These are phyloP conservation scores for Dasysyrphus albostriatus DNA, from an alignment of 2,888 invertebrate species.

Conservation along the genomic window DNA sequence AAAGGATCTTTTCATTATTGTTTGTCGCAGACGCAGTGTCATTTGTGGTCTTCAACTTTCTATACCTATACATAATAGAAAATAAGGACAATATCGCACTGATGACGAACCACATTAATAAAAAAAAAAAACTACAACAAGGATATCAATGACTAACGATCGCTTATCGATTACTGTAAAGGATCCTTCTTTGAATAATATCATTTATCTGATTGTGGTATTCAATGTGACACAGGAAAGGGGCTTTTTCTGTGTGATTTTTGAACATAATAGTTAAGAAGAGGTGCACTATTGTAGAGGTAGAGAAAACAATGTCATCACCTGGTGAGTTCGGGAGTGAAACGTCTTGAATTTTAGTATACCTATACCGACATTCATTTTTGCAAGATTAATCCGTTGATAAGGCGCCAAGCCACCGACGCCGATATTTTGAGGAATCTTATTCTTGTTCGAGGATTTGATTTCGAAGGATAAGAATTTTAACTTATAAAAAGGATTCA, in stretches of 20 bases:
- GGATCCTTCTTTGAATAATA: slow-evolving; percentile 50
- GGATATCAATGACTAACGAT: slow-evolving; percentile 67
- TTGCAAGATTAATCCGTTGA: slow-evolving; percentile 68
- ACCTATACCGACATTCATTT: background rate
- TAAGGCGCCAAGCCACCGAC: slow-evolving; percentile 44
- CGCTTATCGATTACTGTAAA: slow-evolving; percentile 44
- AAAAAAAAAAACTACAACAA: slow-evolving; percentile 49
- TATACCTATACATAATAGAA: slow-evolving; percentile 18
- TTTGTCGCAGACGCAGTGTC: background rate
- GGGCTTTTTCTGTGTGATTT: slow-evolving; percentile 20
- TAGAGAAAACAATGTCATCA: slow-evolving; percentile 59
- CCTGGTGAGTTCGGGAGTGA: slow-evolving; percentile 51
- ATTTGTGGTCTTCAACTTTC: slow-evolving; percentile 35
- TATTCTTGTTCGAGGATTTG: slow-evolving; percentile 34
- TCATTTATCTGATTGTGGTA: slow-evolving; percentile 61
- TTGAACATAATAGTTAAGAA: background rate
- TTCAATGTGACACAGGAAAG: slow-evolving; percentile 37
- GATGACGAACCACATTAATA: slow-evolving; percentile 34
- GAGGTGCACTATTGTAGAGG: slow-evolving; percentile 54
- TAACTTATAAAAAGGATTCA: slow-evolving; percentile 46
- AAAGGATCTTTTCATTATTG: slow-evolving; percentile 19
- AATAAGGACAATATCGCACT: slow-evolving; percentile 56
- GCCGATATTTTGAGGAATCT: slow-evolving; percentile 40
- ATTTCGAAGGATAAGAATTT: slow-evolving; percentile 51
- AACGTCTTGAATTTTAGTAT: slow-evolving; percentile 9